Evolutionary conservation across 2,888 invertebrate genomes (phyloP), one percentile per base, ranked within the genome.

Genomic region (Phasia obesa): DNA sequence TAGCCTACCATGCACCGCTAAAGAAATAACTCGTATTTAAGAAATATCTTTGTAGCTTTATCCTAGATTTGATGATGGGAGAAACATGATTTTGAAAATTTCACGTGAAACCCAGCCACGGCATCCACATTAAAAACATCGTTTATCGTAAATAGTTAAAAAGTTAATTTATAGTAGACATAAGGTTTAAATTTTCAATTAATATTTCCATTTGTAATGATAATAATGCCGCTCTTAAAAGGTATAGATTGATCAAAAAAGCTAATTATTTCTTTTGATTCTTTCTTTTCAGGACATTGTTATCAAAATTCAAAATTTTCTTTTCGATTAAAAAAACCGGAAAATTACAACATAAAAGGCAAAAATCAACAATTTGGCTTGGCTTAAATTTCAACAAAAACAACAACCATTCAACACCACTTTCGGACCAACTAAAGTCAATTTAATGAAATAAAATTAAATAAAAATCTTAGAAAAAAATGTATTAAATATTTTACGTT

Each of bases 261-360:
- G 2, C n/a, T 47, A 59, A 76, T 35, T 13, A 17, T 42, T 57
- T 27, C 3, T 42, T 31, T 38, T 49, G 0, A 53, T 49, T 55
- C 19, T 71, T 4, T 71, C 49, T 71, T 79, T 83, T 2, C 77
- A 84, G 81, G 27, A 77, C 74, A 53, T 64, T 57, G 13, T 59
- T 59, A 64, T 73, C 76, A 59, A 81, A 84, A 84, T 84, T 84
- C 84, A 76, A 81, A 84, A 84, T 80, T 81, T 70, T 60, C 60
- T 71, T 70, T 75, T 57, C 23, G 74, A 44, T 1, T n/a, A 71
- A 3, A 65, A 53, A 31, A 31, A 17, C 15, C 27, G 4, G 27
- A 27, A 64, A 27, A 64, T 57, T n/a, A 17, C 3, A 5, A 27
- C 13, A 7, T 35, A 76, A 44, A 23, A 35, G 1, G 19, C 35